phyloP scores from a whole-genome alignment of 2,113 vertebrate species.

The Orthonyx spaldingii region DNA sequence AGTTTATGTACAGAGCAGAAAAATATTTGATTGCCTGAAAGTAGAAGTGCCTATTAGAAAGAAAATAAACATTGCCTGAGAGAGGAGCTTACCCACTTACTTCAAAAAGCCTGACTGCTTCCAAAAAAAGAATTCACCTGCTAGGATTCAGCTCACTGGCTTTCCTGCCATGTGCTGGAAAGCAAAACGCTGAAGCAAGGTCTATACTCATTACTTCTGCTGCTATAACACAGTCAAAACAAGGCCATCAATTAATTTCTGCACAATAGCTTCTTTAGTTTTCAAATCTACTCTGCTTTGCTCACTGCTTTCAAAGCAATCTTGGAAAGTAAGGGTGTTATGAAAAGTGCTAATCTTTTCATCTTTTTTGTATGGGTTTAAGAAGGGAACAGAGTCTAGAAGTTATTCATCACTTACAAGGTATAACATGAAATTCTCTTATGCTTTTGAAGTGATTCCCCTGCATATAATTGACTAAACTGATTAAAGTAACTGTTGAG shows the following conservation, averaged over 20 bases:
- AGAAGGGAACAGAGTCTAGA: slow-evolving; percentile 4
- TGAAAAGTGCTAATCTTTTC: slow-evolving; percentile 39
- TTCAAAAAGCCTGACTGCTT: slow-evolving; percentile 14
- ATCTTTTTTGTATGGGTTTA: slow-evolving; percentile 29
- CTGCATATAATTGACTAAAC: slow-evolving; percentile 60
- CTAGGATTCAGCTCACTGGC: background rate
- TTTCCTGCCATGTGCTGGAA: background rate
- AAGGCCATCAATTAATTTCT: slow-evolving; percentile 36
- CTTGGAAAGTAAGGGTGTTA: background rate
- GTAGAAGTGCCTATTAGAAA: slow-evolving; percentile 11
- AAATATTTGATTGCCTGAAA: slow-evolving; percentile 17
- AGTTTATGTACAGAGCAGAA: background rate
- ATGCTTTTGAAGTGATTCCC: slow-evolving; percentile 54
- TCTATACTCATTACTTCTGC: slow-evolving; percentile 1
- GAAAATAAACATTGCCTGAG: background rate
- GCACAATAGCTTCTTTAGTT: slow-evolving; percentile 26
- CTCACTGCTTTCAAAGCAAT: slow-evolving; percentile 11
- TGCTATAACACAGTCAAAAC: slow-evolving; percentile 1
- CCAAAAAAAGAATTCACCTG: background rate
- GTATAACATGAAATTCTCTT: slow-evolving; percentile 33
- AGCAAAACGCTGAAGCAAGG: slow-evolving; percentile 3
- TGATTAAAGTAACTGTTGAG: slow-evolving; percentile 60
- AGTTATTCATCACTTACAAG: slow-evolving; percentile 46
- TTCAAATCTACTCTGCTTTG: background rate
- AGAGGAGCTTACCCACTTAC: background rate